Evolutionary conservation across 2,888 invertebrate species (phyloP).

Genomic region (Glomeris marginata): DNA sequence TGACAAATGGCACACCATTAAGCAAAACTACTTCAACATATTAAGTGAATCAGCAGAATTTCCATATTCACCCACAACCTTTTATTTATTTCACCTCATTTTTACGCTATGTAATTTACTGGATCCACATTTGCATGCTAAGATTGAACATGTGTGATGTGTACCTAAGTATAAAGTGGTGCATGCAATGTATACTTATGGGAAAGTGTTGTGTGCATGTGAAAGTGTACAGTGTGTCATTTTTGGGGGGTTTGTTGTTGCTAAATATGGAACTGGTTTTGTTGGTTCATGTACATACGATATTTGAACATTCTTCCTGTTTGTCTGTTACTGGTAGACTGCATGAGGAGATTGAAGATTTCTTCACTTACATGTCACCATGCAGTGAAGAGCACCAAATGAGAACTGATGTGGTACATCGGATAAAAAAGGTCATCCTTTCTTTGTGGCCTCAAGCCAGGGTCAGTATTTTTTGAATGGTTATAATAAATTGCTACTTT

Average conservation of each 20-base stretch:
- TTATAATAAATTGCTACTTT: too few relatives aligned
- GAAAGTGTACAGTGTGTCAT: not conserved
- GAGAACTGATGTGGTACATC: constrained; percentile 70
- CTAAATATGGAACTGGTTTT: not conserved
- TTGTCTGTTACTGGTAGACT: constrained; percentile 41
- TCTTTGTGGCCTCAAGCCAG: constrained; percentile 79
- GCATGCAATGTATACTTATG: not conserved
- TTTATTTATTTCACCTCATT: too few relatives aligned
- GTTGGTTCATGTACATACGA: too few relatives aligned
- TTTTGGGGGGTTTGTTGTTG: not conserved
- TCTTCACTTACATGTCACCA: constrained; percentile 87
- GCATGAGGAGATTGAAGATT: constrained; percentile 95
- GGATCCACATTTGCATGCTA: too few relatives aligned
- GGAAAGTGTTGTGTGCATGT: not conserved
- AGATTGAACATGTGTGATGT: too few relatives aligned
- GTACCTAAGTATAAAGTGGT: too few relatives aligned
- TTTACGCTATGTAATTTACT: too few relatives aligned
- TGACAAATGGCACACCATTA: too few relatives aligned
- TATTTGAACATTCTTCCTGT: constrained; percentile 3
- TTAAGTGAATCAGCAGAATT: too few relatives aligned
- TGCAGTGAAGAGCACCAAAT: constrained; percentile 79
- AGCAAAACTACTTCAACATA: too few relatives aligned
- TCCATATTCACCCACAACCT: too few relatives aligned
- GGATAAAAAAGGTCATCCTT: constrained; percentile 73
- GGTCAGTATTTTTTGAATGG: constrained; percentile 19